These are phyloP conservation scores for Bombus superbus DNA, from an alignment of 1,140 invertebrate species.

Conservation along the genomic window DNA sequence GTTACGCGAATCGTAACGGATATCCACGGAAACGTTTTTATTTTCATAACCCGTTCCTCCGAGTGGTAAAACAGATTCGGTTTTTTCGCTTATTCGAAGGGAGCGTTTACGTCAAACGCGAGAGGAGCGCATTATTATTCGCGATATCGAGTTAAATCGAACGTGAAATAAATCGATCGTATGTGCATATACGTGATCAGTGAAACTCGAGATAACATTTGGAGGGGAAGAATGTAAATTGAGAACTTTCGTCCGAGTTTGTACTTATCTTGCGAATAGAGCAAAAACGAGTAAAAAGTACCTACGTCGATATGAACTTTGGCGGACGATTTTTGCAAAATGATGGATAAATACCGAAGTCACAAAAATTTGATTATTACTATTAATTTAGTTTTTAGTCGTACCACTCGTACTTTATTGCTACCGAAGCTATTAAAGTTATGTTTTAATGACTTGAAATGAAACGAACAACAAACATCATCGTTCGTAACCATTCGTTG, in stretches of 20 bases:
- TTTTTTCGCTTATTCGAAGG: background rate
- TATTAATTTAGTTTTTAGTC: no score
- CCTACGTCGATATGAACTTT: background rate
- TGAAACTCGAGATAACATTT: background rate
- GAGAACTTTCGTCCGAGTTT: background rate
- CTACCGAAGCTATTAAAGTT: no score
- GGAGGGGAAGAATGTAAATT: background rate
- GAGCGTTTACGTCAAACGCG: background rate
- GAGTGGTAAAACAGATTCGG: background rate
- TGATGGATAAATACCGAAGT: background rate
- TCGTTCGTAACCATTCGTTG: background rate
- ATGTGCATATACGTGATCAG: background rate
- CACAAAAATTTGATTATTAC: no score
- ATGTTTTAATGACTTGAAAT: no score
- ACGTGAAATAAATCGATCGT: background rate
- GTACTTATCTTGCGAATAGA: background rate
- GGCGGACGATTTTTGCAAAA: background rate
- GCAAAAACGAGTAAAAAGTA: background rate
- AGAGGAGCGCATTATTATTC: background rate
- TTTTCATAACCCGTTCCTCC: background rate
- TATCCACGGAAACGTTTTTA: background rate
- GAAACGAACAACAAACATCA: no score
- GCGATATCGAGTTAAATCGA: background rate
- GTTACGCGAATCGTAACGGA: background rate
- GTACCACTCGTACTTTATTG: no score